Base-by-base conservation (phyloP, 1,140 invertebrate species). In the Teleogryllus occipitalis region DNA sequence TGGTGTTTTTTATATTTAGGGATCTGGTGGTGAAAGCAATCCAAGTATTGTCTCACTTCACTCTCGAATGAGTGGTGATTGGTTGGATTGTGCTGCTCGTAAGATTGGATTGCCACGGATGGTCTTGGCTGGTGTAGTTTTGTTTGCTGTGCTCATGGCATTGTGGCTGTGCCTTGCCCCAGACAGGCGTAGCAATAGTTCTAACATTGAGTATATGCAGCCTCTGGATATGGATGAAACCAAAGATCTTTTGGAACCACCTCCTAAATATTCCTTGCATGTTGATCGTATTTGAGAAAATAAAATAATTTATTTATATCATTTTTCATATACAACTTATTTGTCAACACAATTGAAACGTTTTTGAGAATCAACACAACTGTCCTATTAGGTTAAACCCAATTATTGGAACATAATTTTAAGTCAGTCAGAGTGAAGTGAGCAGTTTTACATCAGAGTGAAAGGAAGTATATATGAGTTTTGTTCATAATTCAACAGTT, bases 21-120 rank as follows among this genome's bases (percentile, higher is more conserved):
- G 54, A 2, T 65, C 54, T 14, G 54, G 10, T 10, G 54, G 54
- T 18, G 54, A 65, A 65, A 65, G 18, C 54, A 65, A 65, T 65
- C 54, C 54, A 65, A 65, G 18, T 18, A 65, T 65, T 14, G 54
- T 65, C 10, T 65, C 54, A 7, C 18, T 65, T 10, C 54, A 65
- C 54, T 65, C 54, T 2, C 10, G 54, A 65, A 65, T 80, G 46
- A 83, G 82, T 79, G 83, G 83, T 4, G 87, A 89, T 83, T 89
- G 88, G 88, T 82, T 90, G 81, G 86, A 87, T 8, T 90, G 89
- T 82, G 86, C 89, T 54, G 88, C 88, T 7, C 85, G 85, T 48
- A 88, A 89, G 81, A 88, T 87, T 22, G 89, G 88, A 47, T 83
- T 90, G 54, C 88, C 89, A 7, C 85, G 86, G 18, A 87, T 89